Evolutionary conservation across 2,113 vertebrate species (phyloP).

Genomic region (Tupaia chinensis): DNA sequence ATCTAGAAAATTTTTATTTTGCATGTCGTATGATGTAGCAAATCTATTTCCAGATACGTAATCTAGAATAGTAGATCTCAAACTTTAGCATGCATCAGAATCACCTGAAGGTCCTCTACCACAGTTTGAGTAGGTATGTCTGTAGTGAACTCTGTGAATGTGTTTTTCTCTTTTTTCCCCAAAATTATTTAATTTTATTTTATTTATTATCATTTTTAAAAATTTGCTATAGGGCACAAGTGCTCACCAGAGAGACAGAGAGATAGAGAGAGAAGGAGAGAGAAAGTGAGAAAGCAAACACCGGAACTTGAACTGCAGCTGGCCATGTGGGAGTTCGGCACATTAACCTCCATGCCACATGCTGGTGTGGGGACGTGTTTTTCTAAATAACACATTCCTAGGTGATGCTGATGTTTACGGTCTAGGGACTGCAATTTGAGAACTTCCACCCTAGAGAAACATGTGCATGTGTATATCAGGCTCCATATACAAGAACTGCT

Average conservation of each 20-base stretch:
- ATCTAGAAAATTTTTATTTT: background rate
- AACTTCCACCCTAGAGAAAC: background rate
- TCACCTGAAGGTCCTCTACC: background rate
- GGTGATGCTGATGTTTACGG: background rate
- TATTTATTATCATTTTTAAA: no score
- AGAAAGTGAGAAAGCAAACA: no score
- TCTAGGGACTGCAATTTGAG: background rate
- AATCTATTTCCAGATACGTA: background rate
- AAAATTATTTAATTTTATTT: no score
- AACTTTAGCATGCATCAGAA: accelerated
- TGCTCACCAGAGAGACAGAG: no score
- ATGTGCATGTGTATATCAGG: accelerated
- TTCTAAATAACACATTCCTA: no score
- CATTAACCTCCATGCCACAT: no score
- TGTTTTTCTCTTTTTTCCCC: no score
- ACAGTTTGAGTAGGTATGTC: background rate
- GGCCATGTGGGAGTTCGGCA: no score
- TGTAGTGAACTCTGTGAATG: background rate
- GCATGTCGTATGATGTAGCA: background rate
- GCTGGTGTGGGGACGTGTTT: background rate
- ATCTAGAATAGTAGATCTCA: background rate
- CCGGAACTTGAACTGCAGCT: no score
- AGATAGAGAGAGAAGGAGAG: no score
- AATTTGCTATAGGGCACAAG: no score
- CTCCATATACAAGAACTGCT: no score